A percentile compares a stretch with the other conserved stretches of the same genome.
phyloP scores from a whole-genome alignment of 2,888 invertebrate species.

The Erpobdella octoculata region DNA sequence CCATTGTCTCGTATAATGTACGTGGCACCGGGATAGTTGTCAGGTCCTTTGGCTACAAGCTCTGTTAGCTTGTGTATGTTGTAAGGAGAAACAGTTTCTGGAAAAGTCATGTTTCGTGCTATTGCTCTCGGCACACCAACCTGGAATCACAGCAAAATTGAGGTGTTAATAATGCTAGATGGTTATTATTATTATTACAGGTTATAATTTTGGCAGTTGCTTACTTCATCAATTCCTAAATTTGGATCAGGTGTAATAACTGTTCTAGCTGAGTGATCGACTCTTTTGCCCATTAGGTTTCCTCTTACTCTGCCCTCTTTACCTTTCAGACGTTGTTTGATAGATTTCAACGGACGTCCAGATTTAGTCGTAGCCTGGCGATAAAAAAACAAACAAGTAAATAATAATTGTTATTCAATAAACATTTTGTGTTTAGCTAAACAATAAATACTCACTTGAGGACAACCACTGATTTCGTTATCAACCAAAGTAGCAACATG shows the following conservation, averaged over 20 bases:
- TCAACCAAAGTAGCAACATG: slow-evolving; percentile 96
- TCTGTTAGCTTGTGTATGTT: slow-evolving; percentile 86
- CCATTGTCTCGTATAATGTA: slow-evolving; percentile 98
- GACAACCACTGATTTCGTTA: slow-evolving; percentile 90
- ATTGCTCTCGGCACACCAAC: slow-evolving; percentile 96
- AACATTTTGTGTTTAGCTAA: background rate
- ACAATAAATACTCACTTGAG: background rate
- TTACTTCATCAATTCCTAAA: slow-evolving; percentile 72
- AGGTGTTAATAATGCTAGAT: no score
- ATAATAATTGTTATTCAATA: background rate
- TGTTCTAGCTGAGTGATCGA: slow-evolving; percentile 97
- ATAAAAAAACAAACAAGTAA: background rate
- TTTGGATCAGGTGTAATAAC: slow-evolving; percentile 63
- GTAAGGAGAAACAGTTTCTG: slow-evolving; percentile 96
- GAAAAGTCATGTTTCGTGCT: slow-evolving; percentile 97
- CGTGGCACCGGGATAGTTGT: slow-evolving; percentile 97
- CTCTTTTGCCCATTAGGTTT: slow-evolving; percentile 99
- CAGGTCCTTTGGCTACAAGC: slow-evolving; percentile 87
- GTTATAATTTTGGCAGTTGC: background rate
- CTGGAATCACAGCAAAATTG: no score
- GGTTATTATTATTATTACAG: slow-evolving; percentile 54
- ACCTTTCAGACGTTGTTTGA: slow-evolving; percentile 87
- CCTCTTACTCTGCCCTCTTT: slow-evolving; percentile 98
- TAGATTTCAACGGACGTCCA: slow-evolving; percentile 91
- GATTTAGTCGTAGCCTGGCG: slow-evolving; percentile 65